These are phyloP conservation scores for Andrena dorsata DNA, from an alignment of 2,888 invertebrate species.

Conservation along the genomic window DNA sequence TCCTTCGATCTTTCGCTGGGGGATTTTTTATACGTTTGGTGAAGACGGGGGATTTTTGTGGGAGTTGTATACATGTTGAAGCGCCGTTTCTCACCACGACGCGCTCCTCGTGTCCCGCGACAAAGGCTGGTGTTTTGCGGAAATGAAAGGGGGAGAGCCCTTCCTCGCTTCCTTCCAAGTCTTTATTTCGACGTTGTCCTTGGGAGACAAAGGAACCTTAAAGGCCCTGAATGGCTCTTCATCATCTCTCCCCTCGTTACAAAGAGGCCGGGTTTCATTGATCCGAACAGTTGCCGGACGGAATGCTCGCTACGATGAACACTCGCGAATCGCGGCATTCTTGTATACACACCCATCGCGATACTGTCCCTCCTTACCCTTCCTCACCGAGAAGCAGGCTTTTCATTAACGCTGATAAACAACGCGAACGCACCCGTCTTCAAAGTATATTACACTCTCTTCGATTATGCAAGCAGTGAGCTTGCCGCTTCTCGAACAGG, in stretches of 20 bases:
- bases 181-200: slow-evolving; percentile 66
- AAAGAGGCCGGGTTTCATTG: slow-evolving; percentile 59
- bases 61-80: not conserved
- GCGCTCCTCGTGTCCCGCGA: slow-evolving; percentile 26
- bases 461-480: slow-evolving; percentile 30
- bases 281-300: slow-evolving; percentile 58
- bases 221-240: slow-evolving; percentile 57
- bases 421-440: slow-evolving; percentile 7
- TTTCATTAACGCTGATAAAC: slow-evolving; percentile 49
- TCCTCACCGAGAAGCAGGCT: slow-evolving; percentile 1
- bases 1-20: no score
- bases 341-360: slow-evolving; percentile 27
- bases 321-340: slow-evolving; percentile 34
- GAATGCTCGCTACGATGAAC: slow-evolving; percentile 36
- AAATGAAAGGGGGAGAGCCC: slow-evolving; percentile 63
- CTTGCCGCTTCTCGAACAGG: not conserved
- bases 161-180: slow-evolving; percentile 45
- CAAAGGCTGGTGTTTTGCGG: slow-evolving; percentile 67
- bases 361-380: slow-evolving; percentile 1
- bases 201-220: slow-evolving; percentile 67
- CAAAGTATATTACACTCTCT: not conserved
- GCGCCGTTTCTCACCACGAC: slow-evolving; percentile 12
- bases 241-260: slow-evolving; percentile 36
- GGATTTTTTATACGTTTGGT: not conserved
- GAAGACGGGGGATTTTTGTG: not conserved